Evolutionary conservation across 2,797 vertebrate species (phyloP), one percentile per base, ranked within the genome.

Genomic region (Borostomias antarcticus): DNA sequence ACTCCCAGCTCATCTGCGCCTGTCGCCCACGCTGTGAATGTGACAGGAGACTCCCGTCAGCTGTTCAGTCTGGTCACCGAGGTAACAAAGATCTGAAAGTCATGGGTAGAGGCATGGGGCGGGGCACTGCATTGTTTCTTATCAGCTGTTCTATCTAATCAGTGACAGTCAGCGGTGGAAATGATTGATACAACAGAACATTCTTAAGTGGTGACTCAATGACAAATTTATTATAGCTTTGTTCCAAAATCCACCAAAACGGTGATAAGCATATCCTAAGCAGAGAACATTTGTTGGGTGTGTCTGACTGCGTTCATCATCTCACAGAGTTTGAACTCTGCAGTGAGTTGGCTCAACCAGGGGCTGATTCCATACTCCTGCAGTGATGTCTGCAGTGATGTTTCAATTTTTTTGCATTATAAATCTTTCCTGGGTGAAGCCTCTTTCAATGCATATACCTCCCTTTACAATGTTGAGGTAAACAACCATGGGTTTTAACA

Each of bases 91-190:
- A n/a, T n/a, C n/a, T n/a, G n/a, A n/a, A n/a, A n/a, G n/a, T n/a
- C n/a, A n/a, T n/a, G n/a, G n/a, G n/a, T n/a, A n/a, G n/a, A n/a
- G n/a, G n/a, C n/a, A n/a, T n/a, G n/a, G n/a, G n/a, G n/a, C n/a
- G n/a, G n/a, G n/a, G n/a, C n/a, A n/a, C n/a, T n/a, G n/a, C n/a
- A n/a, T n/a, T n/a, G n/a, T n/a, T n/a, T n/a, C n/a, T n/a, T n/a
- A n/a, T n/a, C n/a, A n/a, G n/a, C n/a, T n/a, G n/a, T n/a, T n/a
- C n/a, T n/a, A 50, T 50, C 10, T 6, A 45, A 45, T 43, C 40
- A 43, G 40, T 45, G n/a, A 45, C 40, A 45, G 40, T 45, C 40
- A 45, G 40, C n/a, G n/a, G n/a, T n/a, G n/a, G n/a, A n/a, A n/a
- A n/a, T n/a, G n/a, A n/a, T n/a, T n/a, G n/a, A n/a, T n/a, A n/a